phyloP scores from a whole-genome alignment of 2,113 vertebrate species.

The Saiga tatarica region DNA sequence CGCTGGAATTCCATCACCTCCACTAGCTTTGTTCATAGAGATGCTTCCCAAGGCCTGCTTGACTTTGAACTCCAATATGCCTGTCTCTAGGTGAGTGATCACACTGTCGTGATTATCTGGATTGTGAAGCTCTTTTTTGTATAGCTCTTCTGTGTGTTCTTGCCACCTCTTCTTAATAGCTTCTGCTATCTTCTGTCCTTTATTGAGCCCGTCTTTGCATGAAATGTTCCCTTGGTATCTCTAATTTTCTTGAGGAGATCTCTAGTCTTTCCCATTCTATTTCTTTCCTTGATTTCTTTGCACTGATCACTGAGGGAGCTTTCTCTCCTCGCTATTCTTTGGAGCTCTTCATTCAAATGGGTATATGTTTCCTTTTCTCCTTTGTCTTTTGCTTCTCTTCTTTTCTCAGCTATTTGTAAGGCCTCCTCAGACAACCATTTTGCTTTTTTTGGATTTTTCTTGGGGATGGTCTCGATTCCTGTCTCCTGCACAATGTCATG shows the following conservation, averaged over 20 bases:
- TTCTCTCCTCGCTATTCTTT: background rate
- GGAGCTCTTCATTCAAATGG: background rate
- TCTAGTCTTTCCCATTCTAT: background rate
- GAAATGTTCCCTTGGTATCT: background rate
- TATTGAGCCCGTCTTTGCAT: background rate
- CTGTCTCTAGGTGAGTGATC: background rate
- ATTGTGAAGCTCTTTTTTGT: background rate
- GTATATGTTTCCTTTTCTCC: background rate
- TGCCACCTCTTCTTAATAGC: background rate
- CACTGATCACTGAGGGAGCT: background rate
- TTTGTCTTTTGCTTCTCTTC: background rate
- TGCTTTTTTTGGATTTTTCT: background rate
- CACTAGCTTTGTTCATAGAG: background rate
- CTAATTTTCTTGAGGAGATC: background rate
- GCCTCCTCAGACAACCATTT: background rate
- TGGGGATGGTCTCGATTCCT: background rate
- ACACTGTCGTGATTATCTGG: background rate
- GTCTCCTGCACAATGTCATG: background rate
- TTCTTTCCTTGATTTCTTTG: background rate
- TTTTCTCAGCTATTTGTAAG: background rate
- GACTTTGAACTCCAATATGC: background rate
- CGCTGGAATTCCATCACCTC: background rate
- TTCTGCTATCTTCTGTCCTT: background rate
- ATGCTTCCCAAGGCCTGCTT: background rate
- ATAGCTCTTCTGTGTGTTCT: background rate